Evolutionary conservation across 2,888 invertebrate species (phyloP).

Genomic region (Synanthedon tipuliformis): DNA sequence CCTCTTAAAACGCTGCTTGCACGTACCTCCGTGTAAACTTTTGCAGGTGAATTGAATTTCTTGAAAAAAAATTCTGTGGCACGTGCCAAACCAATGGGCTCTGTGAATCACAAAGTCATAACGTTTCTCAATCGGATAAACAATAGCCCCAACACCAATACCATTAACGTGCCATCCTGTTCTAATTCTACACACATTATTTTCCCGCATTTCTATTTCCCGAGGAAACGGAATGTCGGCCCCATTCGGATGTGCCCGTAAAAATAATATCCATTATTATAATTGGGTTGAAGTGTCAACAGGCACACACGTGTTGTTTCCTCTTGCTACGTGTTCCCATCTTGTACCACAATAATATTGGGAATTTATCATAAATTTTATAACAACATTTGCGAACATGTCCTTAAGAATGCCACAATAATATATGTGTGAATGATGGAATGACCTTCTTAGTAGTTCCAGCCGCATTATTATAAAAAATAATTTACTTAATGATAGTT

Average conservation of each 20-base stretch:
- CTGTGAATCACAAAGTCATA: neutral
- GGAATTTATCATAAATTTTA: no score
- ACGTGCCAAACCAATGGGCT: neutral
- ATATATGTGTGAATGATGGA: no score
- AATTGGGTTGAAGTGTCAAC: slow-evolving; percentile 31
- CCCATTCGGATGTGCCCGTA: slow-evolving; percentile 33
- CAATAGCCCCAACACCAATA: neutral
- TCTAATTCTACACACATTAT: neutral
- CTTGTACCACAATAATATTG: no score
- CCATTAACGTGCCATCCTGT: slow-evolving; percentile 3
- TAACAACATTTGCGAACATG: no score
- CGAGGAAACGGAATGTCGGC: slow-evolving; percentile 25
- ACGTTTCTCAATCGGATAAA: neutral
- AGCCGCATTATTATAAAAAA: no score
- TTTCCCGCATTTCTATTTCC: slow-evolving; percentile 11
- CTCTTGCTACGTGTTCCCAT: slow-evolving; percentile 7
- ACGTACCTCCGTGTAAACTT: no score
- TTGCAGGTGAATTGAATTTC: no score
- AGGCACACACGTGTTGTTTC: slow-evolving; percentile 29
- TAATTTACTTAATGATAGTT: no score
- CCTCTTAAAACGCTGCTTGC: no score
- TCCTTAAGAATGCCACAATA: no score
- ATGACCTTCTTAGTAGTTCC: no score
- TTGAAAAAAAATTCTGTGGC: no score
- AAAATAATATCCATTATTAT: slow-evolving; percentile 60